These are phyloP conservation scores for Leptinotarsa lineolata DNA, from an alignment of 1,140 invertebrate species.

Conservation along the genomic window DNA sequence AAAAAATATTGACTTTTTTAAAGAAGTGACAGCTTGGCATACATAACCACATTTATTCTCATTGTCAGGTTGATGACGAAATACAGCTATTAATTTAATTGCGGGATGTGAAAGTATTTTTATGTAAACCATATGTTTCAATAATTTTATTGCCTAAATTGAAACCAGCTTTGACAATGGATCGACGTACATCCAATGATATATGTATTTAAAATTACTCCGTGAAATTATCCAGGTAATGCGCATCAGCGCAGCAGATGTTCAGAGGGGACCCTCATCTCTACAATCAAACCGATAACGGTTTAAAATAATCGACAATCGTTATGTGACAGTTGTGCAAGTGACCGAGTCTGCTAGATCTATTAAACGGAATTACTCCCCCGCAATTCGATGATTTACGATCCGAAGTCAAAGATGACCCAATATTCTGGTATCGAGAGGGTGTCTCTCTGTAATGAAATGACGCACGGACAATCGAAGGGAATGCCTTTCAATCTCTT, in stretches of 20 bases:
- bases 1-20: too few relatives aligned
- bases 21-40: too few relatives aligned
- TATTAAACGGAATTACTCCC: slow-evolving; percentile 34
- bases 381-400: slow-evolving; percentile 38
- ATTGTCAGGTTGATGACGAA: too few relatives aligned
- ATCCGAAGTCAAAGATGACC: slow-evolving; percentile 26
- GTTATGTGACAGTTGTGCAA: slow-evolving; percentile 42
- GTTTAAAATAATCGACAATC: slow-evolving; percentile 30
- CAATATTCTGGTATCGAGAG: slow-evolving; percentile 26
- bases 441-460: slow-evolving; percentile 16
- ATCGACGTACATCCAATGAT: not conserved
- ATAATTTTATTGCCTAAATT: too few relatives aligned
- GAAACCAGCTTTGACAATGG: too few relatives aligned
- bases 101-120: too few relatives aligned
- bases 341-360: slow-evolving; percentile 31
- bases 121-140: too few relatives aligned
- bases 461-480: slow-evolving; percentile 19
- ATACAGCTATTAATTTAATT: too few relatives aligned
- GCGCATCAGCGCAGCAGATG: slow-evolving; percentile 30
- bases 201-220: slow-evolving; percentile 6
- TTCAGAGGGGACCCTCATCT: slow-evolving; percentile 18
- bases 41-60: too few relatives aligned
- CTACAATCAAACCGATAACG: slow-evolving; percentile 6
- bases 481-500: slow-evolving; percentile 20
- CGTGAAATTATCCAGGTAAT: slow-evolving; percentile 10